phyloP scores from a whole-genome alignment of 2,113 vertebrate species.

The Dolichotis patagonum region DNA sequence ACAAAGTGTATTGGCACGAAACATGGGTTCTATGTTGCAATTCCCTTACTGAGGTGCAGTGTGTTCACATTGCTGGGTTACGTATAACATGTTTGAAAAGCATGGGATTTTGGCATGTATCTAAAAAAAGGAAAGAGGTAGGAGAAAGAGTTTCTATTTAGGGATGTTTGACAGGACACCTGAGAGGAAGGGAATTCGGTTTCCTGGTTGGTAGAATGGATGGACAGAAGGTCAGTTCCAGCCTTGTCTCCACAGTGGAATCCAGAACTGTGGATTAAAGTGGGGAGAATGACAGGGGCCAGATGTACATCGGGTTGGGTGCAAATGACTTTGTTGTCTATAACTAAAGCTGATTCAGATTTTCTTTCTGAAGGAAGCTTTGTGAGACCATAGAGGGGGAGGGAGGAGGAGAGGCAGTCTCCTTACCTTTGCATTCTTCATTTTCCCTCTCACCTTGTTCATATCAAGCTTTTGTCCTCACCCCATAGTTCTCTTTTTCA shows the following conservation, averaged over 20 bases:
- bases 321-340: neutral
- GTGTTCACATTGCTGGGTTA: neutral
- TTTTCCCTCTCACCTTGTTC: neutral
- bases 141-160: conserved; percentile 43
- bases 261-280: neutral
- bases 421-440: neutral
- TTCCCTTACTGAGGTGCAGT: neutral
- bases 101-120: neutral
- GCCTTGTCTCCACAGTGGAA: neutral
- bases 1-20: neutral
- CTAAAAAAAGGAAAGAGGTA: neutral
- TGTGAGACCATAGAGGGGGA: neutral
- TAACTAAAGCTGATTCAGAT: neutral
- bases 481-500: neutral
- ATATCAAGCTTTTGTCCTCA: neutral
- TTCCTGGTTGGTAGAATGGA: conserved; percentile 26
- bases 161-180: conserved; percentile 54
- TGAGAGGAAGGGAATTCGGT: neutral
- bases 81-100: neutral
- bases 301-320: neutral
- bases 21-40: fast-evolving
- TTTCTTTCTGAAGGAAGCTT: neutral
- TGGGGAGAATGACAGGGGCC: neutral
- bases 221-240: neutral
- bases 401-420: neutral